phyloP scores from a whole-genome alignment of 2,888 invertebrate species.

The Diaphora mendica region DNA sequence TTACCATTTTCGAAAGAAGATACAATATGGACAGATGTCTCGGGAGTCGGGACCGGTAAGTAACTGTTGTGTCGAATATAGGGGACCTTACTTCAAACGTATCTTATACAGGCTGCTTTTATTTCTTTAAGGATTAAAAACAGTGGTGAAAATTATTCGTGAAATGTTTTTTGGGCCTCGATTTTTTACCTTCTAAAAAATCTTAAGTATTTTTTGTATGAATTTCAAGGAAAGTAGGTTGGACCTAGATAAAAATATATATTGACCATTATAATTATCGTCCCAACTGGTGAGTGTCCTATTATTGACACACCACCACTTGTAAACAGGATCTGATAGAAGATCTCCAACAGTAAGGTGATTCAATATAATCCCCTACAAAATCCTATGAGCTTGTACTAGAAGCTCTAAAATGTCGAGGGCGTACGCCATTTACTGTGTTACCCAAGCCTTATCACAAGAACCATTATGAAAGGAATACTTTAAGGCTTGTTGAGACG shows the following conservation, averaged over 20 bases:
- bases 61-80: slow-evolving; percentile 58
- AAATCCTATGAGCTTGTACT: neutral
- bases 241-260: neutral
- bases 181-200: neutral
- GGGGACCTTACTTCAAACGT: slow-evolving; percentile 36
- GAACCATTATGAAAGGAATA: neutral
- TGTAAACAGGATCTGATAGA: neutral
- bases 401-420: neutral
- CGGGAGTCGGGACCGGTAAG: slow-evolving; percentile 72
- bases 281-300: neutral
- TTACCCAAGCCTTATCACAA: neutral
- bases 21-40: slow-evolving; percentile 74
- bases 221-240: neutral
- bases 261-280: neutral
- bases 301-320: neutral
- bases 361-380: neutral
- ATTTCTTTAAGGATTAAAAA: no score
- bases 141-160: neutral
- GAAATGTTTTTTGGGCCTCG: neutral
- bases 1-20: slow-evolving; percentile 39
- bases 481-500: neutral
- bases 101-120: slow-evolving; percentile 60
- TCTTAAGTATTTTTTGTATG: neutral
- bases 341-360: neutral
- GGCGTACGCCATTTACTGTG: neutral